Conservation (phyloP, 1,140 invertebrate species). For the Choristoneura fumiferana region DNA sequence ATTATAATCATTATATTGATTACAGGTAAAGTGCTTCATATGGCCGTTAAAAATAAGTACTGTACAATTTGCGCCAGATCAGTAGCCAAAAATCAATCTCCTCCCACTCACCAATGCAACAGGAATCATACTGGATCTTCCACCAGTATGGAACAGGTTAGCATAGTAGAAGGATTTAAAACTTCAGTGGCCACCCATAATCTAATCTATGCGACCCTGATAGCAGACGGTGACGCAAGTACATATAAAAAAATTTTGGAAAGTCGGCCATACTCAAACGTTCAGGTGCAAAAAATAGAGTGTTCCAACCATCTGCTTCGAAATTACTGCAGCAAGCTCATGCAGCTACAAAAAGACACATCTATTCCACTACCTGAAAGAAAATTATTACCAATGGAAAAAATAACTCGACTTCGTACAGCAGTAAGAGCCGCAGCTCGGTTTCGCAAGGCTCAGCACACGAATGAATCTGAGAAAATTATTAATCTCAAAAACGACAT, state of each 20-base stretch:
- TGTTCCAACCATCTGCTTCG: constrained; percentile 46
- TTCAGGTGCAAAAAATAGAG: constrained; percentile 35
- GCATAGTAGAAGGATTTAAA: constrained; percentile 56
- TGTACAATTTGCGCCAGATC: too few relatives aligned
- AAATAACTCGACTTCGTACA: constrained; percentile 24
- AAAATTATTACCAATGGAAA: background rate
- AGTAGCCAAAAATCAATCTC: too few relatives aligned
- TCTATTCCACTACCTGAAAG: constrained; percentile 2
- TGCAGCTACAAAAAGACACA: constrained; percentile 7
- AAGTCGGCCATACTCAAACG: background rate
- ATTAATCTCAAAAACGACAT: constrained; percentile 22
- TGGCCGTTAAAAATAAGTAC: too few relatives aligned
- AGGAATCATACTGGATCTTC: constrained; percentile 32
- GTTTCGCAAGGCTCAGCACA: constrained; percentile 20
- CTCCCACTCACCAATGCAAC: too few relatives aligned
- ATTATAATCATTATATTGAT: too few relatives aligned
- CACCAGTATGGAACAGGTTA: constrained; percentile 64
- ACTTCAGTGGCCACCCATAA: constrained; percentile 37
- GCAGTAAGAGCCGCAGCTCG: constrained; percentile 26
- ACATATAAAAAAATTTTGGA: constrained; percentile 35
- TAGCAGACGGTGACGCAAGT: constrained; percentile 54
- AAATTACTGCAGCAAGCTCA: constrained; percentile 34
- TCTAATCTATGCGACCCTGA: constrained; percentile 42
- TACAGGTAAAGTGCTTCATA: too few relatives aligned
- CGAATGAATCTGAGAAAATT: background rate